Evolutionary conservation across 2,113 vertebrate genomes (phyloP), one percentile per base, ranked within the genome.

Genomic region (Lampris incognitus): DNA sequence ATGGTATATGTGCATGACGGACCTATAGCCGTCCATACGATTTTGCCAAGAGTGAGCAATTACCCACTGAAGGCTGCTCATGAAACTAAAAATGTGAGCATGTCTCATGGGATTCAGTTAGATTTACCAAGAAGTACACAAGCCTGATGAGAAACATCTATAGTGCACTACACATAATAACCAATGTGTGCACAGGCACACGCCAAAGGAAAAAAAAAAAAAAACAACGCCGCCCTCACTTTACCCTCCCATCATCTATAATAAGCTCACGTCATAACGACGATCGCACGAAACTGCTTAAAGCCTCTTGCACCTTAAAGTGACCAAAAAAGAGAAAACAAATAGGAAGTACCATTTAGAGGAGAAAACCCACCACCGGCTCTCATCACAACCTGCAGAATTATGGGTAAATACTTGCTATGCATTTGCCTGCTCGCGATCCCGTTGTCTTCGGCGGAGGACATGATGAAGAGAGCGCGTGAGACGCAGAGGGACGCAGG

Each of bases 341-440:
- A 42, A 24, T 8, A 24, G 13, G 38, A 41, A 62, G 59, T 41
- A 24, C 42, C 9, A 46, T 46, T 57, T 57, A 24, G 1, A 9
- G 13, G 10, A 63, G 11, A 6, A 46, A 37, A 13, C 5, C 7
- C 11, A 2, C 58, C 48, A 49, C 36, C 70, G 76, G 68, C 78
- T 41, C 59, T n/a, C 55, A 11, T 5, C 67, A 77, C 42, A 52
- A 86, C 86, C 78, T 80, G 59, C 71, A 83, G 63, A 58, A 76
- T 83, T 54, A 58, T 52, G 36, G 80, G 66, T 11, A 87, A 74
- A 85, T 82, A 84, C 80, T 79, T 92, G 72, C 65, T 94, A 69
- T 92, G 85, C 62, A 4, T 92, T n/a, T 58, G 88, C 9, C 70
- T 94, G 57, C 78, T 92, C 9, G 42, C 24, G 37, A 38, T 92